Conservation (phyloP, 2,797 vertebrate species). For the Enteromius paludinosus region DNA sequence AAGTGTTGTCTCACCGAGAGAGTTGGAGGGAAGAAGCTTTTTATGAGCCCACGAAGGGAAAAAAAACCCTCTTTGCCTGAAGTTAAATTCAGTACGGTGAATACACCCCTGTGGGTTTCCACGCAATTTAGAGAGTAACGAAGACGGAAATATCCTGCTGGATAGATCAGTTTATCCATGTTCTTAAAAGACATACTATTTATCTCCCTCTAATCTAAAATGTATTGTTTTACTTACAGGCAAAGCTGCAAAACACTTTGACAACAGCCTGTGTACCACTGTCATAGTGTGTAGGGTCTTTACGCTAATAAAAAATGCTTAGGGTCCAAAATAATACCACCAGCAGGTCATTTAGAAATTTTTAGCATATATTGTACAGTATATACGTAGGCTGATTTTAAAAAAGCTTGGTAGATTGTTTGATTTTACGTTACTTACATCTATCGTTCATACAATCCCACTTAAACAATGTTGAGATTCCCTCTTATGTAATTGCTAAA, state of each 20-base stretch:
- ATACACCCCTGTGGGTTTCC: conserved; percentile 47
- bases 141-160: conserved; percentile 47
- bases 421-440: neutral
- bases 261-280: neutral
- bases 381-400: neutral
- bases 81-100: conserved; percentile 59
- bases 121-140: conserved; percentile 49
- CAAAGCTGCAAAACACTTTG: conserved; percentile 4
- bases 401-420: neutral
- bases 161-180: conserved; percentile 53
- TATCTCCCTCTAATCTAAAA: conserved; percentile 40
- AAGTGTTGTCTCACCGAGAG: conserved; percentile 60
- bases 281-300: neutral
- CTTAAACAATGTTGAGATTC: neutral
- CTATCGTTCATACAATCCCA: neutral
- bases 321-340: neutral
- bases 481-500: neutral
- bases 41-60: conserved; percentile 53
- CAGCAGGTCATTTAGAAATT: neutral
- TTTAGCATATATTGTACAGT: neutral
- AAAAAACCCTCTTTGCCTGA: conserved; percentile 50
- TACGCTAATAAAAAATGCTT: neutral
- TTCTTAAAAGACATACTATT: conserved; percentile 46
- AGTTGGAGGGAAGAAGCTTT: conserved; percentile 56
- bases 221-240: conserved; percentile 15